Conservation (phyloP, 2,113 vertebrate species). For the Promerops cafer region DNA sequence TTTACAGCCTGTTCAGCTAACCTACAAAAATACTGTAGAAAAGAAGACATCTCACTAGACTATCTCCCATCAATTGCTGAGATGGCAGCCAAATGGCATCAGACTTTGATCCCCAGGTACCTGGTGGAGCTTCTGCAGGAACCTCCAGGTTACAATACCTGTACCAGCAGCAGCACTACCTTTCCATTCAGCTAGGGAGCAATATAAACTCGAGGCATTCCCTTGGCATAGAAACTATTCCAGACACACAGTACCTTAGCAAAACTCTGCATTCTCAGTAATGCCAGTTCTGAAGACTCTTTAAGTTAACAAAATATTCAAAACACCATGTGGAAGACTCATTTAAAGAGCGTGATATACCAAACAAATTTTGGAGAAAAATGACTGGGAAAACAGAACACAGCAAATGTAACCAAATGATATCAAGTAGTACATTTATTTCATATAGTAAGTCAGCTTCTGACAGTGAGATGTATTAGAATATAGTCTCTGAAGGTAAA, state of each 20-base stretch:
- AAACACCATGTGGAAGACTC: not conserved
- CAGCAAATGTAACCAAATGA: slow-evolving; percentile 20
- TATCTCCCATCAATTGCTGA: slow-evolving; percentile 78
- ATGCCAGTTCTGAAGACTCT: not conserved
- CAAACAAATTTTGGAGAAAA: not conserved
- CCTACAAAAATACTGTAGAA: slow-evolving; percentile 69
- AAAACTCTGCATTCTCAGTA: not conserved
- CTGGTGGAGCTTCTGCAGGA: slow-evolving; percentile 52
- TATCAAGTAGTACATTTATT: slow-evolving; percentile 60
- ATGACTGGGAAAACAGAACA: not conserved
- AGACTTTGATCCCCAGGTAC: slow-evolving; percentile 58
- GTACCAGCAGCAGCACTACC: not conserved
- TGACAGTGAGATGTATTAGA: slow-evolving; percentile 55
- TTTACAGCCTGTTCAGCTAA: not conserved
- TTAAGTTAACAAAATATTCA: not conserved
- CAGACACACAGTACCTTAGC: not conserved
- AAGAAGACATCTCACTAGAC: slow-evolving; percentile 74
- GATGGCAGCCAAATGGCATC: slow-evolving; percentile 76
- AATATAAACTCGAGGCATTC: not conserved
- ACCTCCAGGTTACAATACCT: not conserved
- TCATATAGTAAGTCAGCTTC: slow-evolving; percentile 40
- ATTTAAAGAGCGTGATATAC: not conserved
- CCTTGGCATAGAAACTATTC: not conserved
- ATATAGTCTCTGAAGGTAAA: slow-evolving; percentile 50
- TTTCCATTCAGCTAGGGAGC: not conserved